phyloP scores from a whole-genome alignment of 2,888 invertebrate genomes.

The Tetropium fuscum region DNA sequence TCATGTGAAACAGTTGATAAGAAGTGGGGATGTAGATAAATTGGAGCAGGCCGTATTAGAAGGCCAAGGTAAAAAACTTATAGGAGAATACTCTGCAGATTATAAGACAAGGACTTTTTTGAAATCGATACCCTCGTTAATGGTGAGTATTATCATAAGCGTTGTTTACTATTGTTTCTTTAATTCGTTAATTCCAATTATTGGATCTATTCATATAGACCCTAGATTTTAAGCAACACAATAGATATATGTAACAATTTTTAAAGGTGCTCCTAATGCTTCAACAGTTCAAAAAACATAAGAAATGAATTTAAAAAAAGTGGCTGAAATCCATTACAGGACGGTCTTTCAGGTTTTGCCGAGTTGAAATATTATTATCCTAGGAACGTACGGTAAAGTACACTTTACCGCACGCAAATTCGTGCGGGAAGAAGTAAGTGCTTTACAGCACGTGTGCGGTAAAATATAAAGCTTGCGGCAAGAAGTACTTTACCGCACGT shows the following conservation, averaged over 20 bases:
- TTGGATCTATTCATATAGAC: too few species aligned
- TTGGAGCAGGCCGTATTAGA: conserved; percentile 76
- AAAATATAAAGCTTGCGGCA: too few species aligned
- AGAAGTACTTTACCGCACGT: too few species aligned
- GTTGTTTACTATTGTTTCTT: neutral
- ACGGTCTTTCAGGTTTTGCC: too few species aligned
- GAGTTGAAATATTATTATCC: too few species aligned
- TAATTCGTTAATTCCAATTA: neutral
- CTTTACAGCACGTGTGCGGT: too few species aligned
- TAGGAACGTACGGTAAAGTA: too few species aligned
- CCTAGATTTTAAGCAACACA: too few species aligned
- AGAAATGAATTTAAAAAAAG: neutral
- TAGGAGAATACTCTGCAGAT: conserved; percentile 75
- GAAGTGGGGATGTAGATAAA: conserved; percentile 74
- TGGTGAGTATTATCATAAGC: conserved; percentile 67
- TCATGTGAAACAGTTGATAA: conserved; percentile 69
- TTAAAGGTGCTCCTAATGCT: neutral
- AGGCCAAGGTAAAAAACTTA: conserved; percentile 75
- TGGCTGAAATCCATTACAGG: too few species aligned
- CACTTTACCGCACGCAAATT: too few species aligned
- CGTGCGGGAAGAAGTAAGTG: too few species aligned
- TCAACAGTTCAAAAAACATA: neutral
- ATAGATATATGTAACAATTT: neutral
- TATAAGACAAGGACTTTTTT: conserved; percentile 74
- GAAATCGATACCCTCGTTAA: conserved; percentile 75